Base-by-base conservation (phyloP, 2,888 invertebrate genomes). In the Suillia variegata region DNA sequence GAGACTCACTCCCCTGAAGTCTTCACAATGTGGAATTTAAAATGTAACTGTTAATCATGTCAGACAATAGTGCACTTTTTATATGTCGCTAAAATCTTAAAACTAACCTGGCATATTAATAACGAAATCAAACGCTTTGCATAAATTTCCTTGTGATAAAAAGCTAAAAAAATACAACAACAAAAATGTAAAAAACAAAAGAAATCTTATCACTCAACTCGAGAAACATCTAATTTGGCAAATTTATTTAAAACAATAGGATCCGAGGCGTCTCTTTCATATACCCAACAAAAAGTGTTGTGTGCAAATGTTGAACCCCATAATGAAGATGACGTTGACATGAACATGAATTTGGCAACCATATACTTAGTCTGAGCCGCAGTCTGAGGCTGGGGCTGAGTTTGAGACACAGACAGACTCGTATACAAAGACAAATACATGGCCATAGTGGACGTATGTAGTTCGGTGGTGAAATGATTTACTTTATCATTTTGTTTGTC, bases 1-100 rank as follows among this genome's bases (percentile, higher is more conserved):
- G 18, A 26, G 45, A 17, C 38, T 17, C 31, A 20, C 18, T 24
- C 52, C 54, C 33, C 34, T 20, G 15, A 26, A 59, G 61, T 66
- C 57, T 64, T 62, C 22, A 63, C 65, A 59, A 64, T 54, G 59
- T 59, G 54, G 62, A 65, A 60, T 62, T 62, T 13, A 51, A 66
- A 61, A 54, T 59, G 50, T 64, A 62, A 67, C 67, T 67, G 64
- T 65, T 65, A 61, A 60, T 58, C 48, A 34, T 42, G 18, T 57
- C 48, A 59, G 58, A 51, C 58, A 57, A 61, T 53, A 62, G 59
- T 65, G 54, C 62, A 66, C 58, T 63, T 66, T 67, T 66, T 67
- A 67, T 67, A 67, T 62, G 54, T 64, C 51, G 59, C 48, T 62
- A 56, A 61, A 63, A 58, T 33, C n/a, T n/a, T 31, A 51, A 2